Evolutionary conservation across 2,888 invertebrate species (phyloP), one percentile per base, ranked within the genome.

Genomic region (Monoplex corrugatus): DNA sequence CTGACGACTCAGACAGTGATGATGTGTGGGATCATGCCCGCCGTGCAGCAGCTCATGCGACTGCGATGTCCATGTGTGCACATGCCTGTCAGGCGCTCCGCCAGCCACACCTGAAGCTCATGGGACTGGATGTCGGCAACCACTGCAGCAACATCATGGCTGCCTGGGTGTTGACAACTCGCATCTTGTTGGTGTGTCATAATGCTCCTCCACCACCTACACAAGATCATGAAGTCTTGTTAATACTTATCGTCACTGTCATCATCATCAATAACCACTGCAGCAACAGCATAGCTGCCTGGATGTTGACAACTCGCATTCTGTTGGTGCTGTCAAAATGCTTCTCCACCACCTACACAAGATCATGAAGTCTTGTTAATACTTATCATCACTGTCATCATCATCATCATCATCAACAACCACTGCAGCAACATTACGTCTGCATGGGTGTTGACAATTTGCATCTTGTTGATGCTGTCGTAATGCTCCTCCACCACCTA

Each of bases 31-130:
- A 97, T 96, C 88, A 97, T 96, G 80, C 96, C 96, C 91, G 96
- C 96, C 88, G 96, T 96, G 94, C 97, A 97, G 63, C 97, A 97
- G 63, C 96, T 95, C 92, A 96, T 96, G 95, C 97, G 97, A 91
- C 97, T 97, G 90, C 90, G 95, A 92, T 93, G 90, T 88, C 94
- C 93, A n/a, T 90, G 89, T 94, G 92, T 94, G 94, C 94, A 96
- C 95, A 96, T 95, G 16, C 80, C 84, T 38, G 91, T 90, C 89
- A 95, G 91, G 72, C 91, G 91, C 87, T 94, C 96, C 35, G 96
- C 95, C 6, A 97, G 96, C 95, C 97, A 97, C 82, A 97, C 92
- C 90, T 95, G 95, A 28, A 95, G 93, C 89, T 95, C 95, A 92
- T 93, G 93, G 91, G 95, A 95, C 92, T 95, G 94, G 75, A 96